Conservation (phyloP, 92 coral and sea anemone genomes). For the Porites lobata region DNA sequence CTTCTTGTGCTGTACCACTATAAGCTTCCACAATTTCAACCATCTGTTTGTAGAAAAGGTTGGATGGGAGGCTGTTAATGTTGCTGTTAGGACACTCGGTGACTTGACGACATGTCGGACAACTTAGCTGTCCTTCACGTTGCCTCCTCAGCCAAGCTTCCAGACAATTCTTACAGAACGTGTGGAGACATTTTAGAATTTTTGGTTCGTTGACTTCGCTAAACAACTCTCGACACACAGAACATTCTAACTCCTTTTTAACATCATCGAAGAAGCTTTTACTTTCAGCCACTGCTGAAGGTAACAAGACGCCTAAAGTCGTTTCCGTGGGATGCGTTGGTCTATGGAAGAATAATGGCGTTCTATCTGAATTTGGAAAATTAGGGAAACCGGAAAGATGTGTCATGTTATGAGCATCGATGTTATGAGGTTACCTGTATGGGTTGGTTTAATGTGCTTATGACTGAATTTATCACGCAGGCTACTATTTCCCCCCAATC, state of each 20-base stretch:
- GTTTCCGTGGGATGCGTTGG: no score
- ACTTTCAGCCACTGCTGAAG: no score
- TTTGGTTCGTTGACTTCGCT: background rate
- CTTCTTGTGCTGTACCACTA: constrained; percentile 1
- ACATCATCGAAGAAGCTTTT: no score
- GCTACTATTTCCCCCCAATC: no score
- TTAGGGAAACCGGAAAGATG: no score
- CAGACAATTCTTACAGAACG: constrained; percentile 30
- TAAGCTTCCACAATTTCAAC: constrained; percentile 20
- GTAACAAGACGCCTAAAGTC: no score
- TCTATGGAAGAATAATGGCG: no score
- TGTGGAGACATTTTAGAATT: constrained; percentile 16
- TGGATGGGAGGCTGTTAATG: constrained; percentile 31
- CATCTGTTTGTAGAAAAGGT: constrained; percentile 35
- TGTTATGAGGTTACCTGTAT: no score
- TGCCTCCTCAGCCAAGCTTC: constrained; percentile 21
- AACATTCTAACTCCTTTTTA: background rate
- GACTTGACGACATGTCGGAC: constrained; percentile 27
- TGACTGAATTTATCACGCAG: no score
- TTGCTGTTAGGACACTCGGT: constrained; percentile 23
- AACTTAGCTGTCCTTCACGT: constrained; percentile 18
- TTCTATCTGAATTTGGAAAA: no score
- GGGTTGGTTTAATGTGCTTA: no score
- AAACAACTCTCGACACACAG: constrained; percentile 29
- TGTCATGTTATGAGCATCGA: no score